Base-by-base conservation (phyloP, 2,888 invertebrate species). In the Cyrtodaria siliqua region DNA sequence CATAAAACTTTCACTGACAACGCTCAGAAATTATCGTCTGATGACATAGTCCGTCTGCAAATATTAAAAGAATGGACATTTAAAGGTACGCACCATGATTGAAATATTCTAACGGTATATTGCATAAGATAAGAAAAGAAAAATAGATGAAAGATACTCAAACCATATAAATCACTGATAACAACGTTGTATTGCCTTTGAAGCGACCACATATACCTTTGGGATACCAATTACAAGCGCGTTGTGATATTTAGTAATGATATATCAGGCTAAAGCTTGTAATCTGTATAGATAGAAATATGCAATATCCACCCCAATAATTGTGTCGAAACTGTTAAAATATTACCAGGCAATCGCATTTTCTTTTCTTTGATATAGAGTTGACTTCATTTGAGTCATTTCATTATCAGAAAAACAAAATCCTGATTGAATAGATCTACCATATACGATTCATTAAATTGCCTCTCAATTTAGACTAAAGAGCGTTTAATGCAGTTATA, bases 31-130 rank as follows among this genome's bases (percentile, higher is more conserved):
- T 12, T 42, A 64, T 75, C 69, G 69, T 75, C 56, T 75, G 61
- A 60, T 66, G 61, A 56, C 27, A 57, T 40, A 42, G 44, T 40
- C 47, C 56, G 56, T 50, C 70, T 67, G 61, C 50, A 66, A 76
- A 76, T 56, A 76, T 20, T 26, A 24, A 20, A 49, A 53, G 74
- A 75, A 62, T 49, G 55, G 56, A 66, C 64, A 68, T 55, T 60
- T 24, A 49, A 64, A 33, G 53, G 52, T 64, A 69, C 72, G 61
- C 59, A 60, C 27, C 44, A 49, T 66, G 73, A 78, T 64, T 78
- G 71, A 74, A 74, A 74, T 79, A 71, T 67, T 66, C 64, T 59
- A 74, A 70, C 70, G 79, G 69, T 75, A 75, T 55, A 69, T 79
- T 79, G 68, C 71, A 69, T 75, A 68, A 79, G 75, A 79, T 71